phyloP scores from a whole-genome alignment of 2,113 vertebrate species.

The Jaculus jaculus region DNA sequence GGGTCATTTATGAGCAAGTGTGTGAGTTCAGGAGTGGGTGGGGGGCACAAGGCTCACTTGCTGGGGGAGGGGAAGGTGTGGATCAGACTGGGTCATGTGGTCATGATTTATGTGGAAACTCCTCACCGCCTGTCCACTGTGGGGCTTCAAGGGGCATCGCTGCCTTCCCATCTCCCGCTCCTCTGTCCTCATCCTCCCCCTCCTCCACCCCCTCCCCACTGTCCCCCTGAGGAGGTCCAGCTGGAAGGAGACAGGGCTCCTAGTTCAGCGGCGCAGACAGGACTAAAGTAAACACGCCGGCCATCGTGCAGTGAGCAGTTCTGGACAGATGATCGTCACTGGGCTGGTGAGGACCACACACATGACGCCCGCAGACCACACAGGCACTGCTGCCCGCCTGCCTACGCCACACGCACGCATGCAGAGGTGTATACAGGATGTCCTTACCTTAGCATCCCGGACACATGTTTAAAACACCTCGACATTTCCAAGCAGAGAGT shows the following conservation, averaged over 20 bases:
- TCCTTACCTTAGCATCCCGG: conserved; percentile 76
- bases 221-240: conserved; percentile 94
- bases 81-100: conserved; percentile 69
- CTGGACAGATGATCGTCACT: conserved; percentile 97
- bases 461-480: neutral
- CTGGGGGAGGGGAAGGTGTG: conserved; percentile 74
- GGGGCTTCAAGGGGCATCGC: neutral
- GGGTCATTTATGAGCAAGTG: conserved; percentile 76
- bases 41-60: neutral
- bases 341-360: conserved; percentile 97
- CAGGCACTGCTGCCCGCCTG: conserved; percentile 88
- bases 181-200: neutral
- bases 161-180: neutral
- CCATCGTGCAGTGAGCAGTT: conserved; percentile 98
- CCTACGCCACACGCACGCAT: conserved; percentile 86
- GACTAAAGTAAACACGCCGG: conserved; percentile 99
- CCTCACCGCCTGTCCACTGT: conserved; percentile 62
- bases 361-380: conserved; percentile 93
- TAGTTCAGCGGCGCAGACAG: conserved; percentile 97
- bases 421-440: conserved; percentile 74
- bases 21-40: fast-evolving
- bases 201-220: conserved; percentile 33
- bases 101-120: conserved; percentile 78
- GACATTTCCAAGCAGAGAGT: neutral
- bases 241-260: conserved; percentile 96